These are phyloP conservation scores for Oreochromis niloticus DNA, from an alignment of 2,113 vertebrate species.

Conservation along the genomic window DNA sequence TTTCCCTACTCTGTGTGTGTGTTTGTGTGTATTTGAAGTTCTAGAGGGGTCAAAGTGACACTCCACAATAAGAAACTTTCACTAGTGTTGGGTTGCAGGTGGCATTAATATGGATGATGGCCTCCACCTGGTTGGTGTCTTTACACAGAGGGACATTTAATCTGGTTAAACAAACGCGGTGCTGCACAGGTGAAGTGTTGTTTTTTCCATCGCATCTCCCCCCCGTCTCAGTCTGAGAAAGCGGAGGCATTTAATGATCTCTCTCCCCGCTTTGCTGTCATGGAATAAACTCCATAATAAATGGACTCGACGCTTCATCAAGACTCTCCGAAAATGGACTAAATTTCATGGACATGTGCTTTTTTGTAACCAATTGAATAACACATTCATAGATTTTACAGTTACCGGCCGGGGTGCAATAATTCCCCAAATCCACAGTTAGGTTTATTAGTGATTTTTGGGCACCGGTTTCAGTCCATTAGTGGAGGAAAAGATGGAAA, in stretches of 20 bases:
- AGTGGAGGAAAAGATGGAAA: neutral
- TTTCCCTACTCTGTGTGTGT: neutral
- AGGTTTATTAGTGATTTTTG: neutral
- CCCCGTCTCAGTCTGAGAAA: neutral
- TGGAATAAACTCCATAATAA: neutral
- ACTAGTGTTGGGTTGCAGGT: neutral
- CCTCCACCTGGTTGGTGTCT: neutral
- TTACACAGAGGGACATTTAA: neutral
- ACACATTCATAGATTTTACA: neutral
- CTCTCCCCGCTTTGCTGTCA: neutral
- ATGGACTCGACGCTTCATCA: neutral
- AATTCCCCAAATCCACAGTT: neutral
- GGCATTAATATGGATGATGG: conserved; percentile 12
- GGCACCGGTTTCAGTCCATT: neutral
- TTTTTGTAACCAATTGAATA: neutral
- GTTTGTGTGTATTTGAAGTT: conserved; percentile 6
- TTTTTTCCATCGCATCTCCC: neutral
- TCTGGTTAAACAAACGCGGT: conserved; percentile 16
- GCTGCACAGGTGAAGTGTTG: neutral
- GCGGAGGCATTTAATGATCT: neutral
- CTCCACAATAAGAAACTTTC: conserved; percentile 38
- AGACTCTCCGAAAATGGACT: neutral
- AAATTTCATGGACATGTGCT: neutral
- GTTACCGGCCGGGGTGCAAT: neutral
- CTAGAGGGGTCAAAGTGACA: conserved; percentile 17